phyloP scores from a whole-genome alignment of 2,888 invertebrate genomes.

The Drosophila paramelanica region DNA sequence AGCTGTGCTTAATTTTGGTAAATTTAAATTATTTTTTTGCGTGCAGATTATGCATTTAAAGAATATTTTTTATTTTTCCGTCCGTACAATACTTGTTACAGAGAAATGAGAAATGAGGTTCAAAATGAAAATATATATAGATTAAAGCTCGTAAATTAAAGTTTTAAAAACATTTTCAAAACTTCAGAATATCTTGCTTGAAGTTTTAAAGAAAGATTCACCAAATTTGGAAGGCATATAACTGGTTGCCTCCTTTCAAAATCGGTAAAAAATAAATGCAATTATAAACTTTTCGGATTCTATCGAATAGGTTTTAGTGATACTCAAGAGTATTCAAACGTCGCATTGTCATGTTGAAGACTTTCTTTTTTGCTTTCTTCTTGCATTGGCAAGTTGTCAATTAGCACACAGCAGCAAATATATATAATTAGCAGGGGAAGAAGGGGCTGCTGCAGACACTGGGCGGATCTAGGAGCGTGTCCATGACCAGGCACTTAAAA shows the following conservation, averaged over 20 bases:
- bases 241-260: no score
- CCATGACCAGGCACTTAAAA: conserved; percentile 60
- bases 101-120: no score
- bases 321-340: background rate
- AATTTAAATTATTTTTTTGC: background rate
- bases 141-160: no score
- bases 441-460: background rate
- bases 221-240: no score
- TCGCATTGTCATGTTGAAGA: background rate
- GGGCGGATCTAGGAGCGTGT: conserved; percentile 24
- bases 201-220: no score
- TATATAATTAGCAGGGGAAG: conserved; percentile 28
- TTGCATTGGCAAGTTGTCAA: conserved; percentile 40
- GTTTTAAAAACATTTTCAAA: no score
- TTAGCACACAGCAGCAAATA: conserved; percentile 37
- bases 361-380: background rate
- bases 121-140: no score
- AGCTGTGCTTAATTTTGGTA: conserved; percentile 2
- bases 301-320: background rate
- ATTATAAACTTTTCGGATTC: background rate
- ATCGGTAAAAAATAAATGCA: no score
- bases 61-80: background rate
- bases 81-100: no score
- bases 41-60: background rate
- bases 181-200: no score